phyloP scores from a whole-genome alignment of 2,113 vertebrate genomes.

The Dipodomys spectabilis region DNA sequence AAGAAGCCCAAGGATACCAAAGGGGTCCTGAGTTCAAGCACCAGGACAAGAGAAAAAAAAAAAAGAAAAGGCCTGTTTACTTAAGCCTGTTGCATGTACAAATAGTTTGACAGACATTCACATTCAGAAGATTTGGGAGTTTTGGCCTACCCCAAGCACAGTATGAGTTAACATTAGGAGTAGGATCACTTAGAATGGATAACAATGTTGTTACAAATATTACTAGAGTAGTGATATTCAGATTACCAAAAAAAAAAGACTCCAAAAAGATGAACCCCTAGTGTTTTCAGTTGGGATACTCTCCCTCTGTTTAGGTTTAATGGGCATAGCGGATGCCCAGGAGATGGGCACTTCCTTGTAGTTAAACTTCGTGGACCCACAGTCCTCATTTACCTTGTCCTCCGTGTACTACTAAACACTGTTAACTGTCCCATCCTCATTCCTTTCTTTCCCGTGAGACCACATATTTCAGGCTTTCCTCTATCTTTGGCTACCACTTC shows the following conservation, averaged over 20 bases:
- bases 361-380: background rate
- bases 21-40: too few species aligned
- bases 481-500: background rate
- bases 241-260: background rate
- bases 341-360: fast-evolving
- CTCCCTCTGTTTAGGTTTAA: background rate
- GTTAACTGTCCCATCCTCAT: background rate
- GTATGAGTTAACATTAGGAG: background rate
- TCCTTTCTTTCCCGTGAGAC: background rate
- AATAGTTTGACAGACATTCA: background rate
- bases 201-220: background rate
- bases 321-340: background rate
- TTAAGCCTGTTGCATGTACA: background rate
- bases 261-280: background rate
- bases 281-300: background rate
- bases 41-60: too few species aligned
- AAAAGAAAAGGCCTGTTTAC: background rate
- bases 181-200: background rate
- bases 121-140: background rate
- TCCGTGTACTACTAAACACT: background rate
- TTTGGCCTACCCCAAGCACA: background rate
- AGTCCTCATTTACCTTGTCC: background rate
- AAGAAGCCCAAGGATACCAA: too few species aligned
- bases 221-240: background rate
- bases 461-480: background rate